A percentile compares a stretch with the other conserved stretches of the same genome.
Evolutionary conservation across 2,113 vertebrate species (phyloP).

Genomic region (Python bivittatus): DNA sequence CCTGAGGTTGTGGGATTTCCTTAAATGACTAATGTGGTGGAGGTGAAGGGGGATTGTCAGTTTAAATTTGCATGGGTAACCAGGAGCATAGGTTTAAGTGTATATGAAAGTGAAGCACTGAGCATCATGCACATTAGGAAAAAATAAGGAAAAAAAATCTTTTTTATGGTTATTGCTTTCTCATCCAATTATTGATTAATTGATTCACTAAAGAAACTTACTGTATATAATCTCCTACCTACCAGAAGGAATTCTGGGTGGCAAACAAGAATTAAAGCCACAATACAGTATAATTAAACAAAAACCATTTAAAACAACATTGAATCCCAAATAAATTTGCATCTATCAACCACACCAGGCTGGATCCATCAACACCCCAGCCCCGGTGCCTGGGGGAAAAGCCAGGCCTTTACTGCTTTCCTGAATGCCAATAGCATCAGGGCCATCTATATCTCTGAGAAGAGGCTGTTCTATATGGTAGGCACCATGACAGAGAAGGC

Average conservation of each 20-base stretch:
- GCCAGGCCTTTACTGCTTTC: neutral
- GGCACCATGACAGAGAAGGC: neutral
- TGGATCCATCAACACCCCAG: neutral
- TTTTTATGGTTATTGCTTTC: neutral
- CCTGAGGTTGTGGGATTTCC: neutral
- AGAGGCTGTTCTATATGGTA: neutral
- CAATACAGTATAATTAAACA: neutral
- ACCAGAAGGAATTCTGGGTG: neutral
- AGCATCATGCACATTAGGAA: neutral
- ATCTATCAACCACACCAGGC: neutral
- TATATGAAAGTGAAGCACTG: neutral
- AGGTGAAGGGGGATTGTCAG: fast-evolving
- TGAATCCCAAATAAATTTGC: neutral
- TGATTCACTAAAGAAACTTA: neutral
- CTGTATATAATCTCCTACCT: neutral
- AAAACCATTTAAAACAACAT: neutral
- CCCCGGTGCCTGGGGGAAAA: neutral
- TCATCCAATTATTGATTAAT: neutral
- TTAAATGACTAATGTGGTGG: neutral
- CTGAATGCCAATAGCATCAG: neutral
- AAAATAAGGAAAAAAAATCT: neutral
- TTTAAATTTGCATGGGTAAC: neutral
- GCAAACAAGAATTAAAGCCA: neutral
- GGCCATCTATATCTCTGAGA: neutral
- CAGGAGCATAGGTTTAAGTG: neutral